Conservation (phyloP, 1,140 invertebrate species). For the Trichonephila inaurata region DNA sequence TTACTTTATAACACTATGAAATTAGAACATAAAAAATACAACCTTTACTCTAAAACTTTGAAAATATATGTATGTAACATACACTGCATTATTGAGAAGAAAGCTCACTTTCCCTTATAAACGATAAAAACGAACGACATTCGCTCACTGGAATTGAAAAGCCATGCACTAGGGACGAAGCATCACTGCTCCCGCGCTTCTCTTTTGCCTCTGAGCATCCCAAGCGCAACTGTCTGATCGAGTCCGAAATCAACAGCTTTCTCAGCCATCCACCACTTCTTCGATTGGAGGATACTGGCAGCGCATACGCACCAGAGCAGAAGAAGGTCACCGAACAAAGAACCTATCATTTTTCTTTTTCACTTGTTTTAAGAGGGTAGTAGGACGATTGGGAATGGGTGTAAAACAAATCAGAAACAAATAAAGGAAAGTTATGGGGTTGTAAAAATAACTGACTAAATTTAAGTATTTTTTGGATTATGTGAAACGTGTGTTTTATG, state of each 20-base stretch:
- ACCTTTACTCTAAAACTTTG: too few relatives aligned
- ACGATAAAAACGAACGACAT: background rate
- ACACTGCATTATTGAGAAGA: too few relatives aligned
- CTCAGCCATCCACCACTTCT: background rate
- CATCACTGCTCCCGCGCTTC: background rate
- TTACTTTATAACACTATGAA: too few relatives aligned
- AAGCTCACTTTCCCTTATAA: too few relatives aligned
- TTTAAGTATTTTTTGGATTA: too few relatives aligned
- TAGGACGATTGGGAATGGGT: background rate
- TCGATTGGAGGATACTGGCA: background rate
- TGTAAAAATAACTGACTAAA: too few relatives aligned
- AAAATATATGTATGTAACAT: too few relatives aligned
- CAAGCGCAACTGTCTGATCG: constrained; percentile 9
- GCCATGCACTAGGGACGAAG: background rate
- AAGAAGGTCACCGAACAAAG: background rate
- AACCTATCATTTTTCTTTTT: background rate
- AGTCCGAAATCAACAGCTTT: constrained; percentile 26
- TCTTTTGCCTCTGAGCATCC: constrained; percentile 1
- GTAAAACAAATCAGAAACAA: background rate
- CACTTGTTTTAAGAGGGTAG: background rate
- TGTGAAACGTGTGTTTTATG: too few relatives aligned
- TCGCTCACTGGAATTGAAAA: too few relatives aligned
- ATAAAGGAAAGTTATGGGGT: background rate
- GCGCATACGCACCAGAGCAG: background rate
- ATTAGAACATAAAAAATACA: too few relatives aligned